Percentiles rank a stretch among this genome's conserved stretches.
Evolutionary conservation across 2,113 vertebrate genomes (phyloP).

Genomic region (Elephas maximus): DNA sequence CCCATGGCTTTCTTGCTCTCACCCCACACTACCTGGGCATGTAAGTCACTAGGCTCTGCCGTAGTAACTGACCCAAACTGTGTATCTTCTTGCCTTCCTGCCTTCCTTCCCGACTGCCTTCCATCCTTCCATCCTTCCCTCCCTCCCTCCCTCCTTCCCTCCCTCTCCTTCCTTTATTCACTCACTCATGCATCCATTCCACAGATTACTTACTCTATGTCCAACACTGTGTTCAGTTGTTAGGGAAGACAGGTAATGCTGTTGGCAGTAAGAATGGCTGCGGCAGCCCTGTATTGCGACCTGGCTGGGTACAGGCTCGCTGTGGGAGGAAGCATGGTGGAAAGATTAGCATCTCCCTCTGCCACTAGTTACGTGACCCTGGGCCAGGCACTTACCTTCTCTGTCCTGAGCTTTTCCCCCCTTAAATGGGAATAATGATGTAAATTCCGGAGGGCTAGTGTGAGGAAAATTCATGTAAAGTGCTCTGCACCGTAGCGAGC

Average conservation of each 20-base stretch:
- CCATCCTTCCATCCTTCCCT: not conserved
- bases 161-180: too few species aligned
- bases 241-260: not conserved
- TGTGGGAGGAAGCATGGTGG: not conserved
- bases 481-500: fast-evolving
- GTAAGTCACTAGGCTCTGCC: not conserved
- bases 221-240: not conserved
- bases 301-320: fast-evolving
- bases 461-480: too few species aligned
- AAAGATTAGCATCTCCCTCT: not conserved
- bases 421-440: not conserved
- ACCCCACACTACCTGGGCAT: not conserved
- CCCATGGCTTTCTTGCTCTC: not conserved
- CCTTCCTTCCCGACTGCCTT: too few species aligned
- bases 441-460: not conserved
- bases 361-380: not conserved
- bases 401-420: not conserved
- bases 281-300: fast-evolving
- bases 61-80: not conserved
- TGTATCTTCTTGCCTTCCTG: fast-evolving
- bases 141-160: too few species aligned
- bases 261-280: fast-evolving
- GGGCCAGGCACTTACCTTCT: not conserved
- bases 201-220: not conserved
- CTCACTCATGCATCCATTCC: not conserved